phyloP scores from a whole-genome alignment of 2,113 vertebrate species.

The Lasiurus cinereus region DNA sequence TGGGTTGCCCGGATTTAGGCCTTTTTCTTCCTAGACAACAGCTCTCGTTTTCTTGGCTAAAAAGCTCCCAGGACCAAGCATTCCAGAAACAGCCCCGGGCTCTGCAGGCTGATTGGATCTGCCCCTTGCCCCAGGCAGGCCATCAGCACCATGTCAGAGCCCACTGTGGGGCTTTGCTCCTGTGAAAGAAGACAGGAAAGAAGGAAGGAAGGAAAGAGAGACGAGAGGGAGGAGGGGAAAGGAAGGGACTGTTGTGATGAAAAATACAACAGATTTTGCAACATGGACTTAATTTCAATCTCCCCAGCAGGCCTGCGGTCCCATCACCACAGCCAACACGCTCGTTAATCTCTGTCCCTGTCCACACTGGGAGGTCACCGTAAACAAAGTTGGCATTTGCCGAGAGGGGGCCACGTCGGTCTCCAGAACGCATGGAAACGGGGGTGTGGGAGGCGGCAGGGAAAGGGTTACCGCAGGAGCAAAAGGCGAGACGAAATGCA shows the following conservation, averaged over 20 bases:
- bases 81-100: not conserved
- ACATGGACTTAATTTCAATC: not conserved
- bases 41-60: not conserved
- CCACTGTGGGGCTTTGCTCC: not conserved
- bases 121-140: not conserved
- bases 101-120: not conserved
- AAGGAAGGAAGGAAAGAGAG: not conserved
- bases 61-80: not conserved
- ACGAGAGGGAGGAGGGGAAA: not conserved
- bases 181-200: not conserved
- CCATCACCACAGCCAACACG: not conserved
- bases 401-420: not conserved
- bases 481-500: not conserved
- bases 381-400: not conserved
- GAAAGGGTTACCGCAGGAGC: not conserved
- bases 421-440: not conserved
- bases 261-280: not conserved
- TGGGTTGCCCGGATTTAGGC: no score
- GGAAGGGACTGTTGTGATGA: not conserved
- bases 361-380: not conserved
- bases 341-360: not conserved
- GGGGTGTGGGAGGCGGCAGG: accelerated
- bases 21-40: not conserved
- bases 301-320: not conserved
- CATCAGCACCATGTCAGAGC: not conserved